Evolutionary conservation across 2,888 invertebrate species (phyloP).

Genomic region (Sialis fuliginosa): DNA sequence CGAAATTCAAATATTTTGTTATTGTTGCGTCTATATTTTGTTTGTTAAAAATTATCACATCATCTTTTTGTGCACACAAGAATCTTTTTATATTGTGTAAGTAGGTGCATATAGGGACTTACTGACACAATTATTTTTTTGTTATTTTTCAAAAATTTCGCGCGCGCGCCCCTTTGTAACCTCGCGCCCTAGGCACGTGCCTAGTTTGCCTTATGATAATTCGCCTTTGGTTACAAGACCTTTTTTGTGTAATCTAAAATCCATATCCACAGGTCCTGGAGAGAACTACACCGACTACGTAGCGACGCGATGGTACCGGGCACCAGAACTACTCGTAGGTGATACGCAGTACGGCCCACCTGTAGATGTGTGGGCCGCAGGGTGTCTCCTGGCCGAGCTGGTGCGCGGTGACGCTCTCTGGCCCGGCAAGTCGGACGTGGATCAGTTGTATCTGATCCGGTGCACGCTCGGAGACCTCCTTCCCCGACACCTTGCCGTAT

Average conservation of each 20-base stretch:
- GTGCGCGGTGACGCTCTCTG: constrained; percentile 84
- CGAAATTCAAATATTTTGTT: too few species aligned
- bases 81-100: too few species aligned
- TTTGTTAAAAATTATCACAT: too few species aligned
- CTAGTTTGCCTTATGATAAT: too few species aligned
- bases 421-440: constrained; percentile 98
- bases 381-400: constrained; percentile 77
- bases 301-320: constrained; percentile 96
- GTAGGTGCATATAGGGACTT: too few species aligned
- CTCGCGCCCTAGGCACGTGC: too few species aligned
- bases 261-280: constrained; percentile 52
- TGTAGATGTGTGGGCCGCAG: constrained; percentile 97
- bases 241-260: background rate
- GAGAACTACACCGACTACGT: constrained; percentile 99
- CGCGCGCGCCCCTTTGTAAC: too few species aligned
- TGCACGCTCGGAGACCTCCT: constrained; percentile 87
- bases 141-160: too few species aligned
- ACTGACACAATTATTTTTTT: too few species aligned
- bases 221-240: too few species aligned
- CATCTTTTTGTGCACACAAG: too few species aligned
- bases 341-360: constrained; percentile 85
- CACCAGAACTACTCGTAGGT: constrained; percentile 92
- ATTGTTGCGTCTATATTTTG: too few species aligned
- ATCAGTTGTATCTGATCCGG: constrained; percentile 90
- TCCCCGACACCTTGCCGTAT: constrained; percentile 88